phyloP scores from a whole-genome alignment of 1,140 invertebrate genomes.

The Dreissena rostriformis region DNA sequence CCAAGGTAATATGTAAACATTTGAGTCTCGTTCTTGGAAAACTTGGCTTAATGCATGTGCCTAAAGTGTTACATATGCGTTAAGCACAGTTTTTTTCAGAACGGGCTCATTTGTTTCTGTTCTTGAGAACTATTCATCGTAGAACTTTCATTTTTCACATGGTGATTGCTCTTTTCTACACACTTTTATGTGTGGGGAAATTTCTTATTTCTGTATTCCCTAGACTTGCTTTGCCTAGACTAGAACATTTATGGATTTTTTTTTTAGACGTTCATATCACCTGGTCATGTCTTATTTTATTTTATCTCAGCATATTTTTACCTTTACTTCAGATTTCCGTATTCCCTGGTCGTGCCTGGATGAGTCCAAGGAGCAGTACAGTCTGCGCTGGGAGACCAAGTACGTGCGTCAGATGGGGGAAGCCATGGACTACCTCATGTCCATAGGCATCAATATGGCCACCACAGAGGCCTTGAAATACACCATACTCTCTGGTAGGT shows the following conservation, averaged over 20 bases:
- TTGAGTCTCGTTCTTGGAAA: background rate
- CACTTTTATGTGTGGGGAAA: too few relatives aligned
- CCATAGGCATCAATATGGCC: slow-evolving; percentile 86
- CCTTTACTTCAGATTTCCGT: slow-evolving; percentile 79
- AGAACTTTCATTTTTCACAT: too few relatives aligned
- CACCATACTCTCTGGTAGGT: slow-evolving; percentile 86
- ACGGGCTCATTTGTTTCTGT: too few relatives aligned
- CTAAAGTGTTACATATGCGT: too few relatives aligned
- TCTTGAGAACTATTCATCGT: too few relatives aligned
- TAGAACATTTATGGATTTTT: too few relatives aligned
- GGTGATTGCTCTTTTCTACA: too few relatives aligned
- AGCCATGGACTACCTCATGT: slow-evolving; percentile 81
- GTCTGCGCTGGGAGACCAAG: slow-evolving; percentile 86
- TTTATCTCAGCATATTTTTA: too few relatives aligned
- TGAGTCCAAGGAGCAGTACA: slow-evolving; percentile 87
- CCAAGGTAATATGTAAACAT: slow-evolving; percentile 58
- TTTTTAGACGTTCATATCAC: too few relatives aligned
- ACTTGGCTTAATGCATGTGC: too few relatives aligned
- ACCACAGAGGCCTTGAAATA: slow-evolving; percentile 89
- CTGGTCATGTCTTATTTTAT: background rate
- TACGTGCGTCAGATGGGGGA: slow-evolving; percentile 86
- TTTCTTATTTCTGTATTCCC: slow-evolving; percentile 83
- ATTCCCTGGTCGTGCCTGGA: slow-evolving; percentile 85
- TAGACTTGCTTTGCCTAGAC: slow-evolving; percentile 87
- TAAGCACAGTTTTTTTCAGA: too few relatives aligned